Base-by-base conservation (phyloP, 2,888 invertebrate genomes). In the Trachelus iudaicus region DNA sequence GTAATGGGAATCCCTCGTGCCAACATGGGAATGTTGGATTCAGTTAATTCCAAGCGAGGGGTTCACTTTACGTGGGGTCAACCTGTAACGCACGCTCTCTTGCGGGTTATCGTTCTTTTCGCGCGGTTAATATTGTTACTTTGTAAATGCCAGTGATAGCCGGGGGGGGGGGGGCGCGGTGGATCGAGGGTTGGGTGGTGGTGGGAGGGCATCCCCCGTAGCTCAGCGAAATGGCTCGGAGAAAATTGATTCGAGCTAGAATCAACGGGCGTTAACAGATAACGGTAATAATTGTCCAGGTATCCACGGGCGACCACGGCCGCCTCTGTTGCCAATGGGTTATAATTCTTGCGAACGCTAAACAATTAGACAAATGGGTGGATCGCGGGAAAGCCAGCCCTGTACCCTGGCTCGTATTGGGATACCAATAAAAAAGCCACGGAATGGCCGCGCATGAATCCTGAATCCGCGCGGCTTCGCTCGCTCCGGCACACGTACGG, bases 211-310 rank as follows among this genome's bases (percentile, higher is more conserved):
- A 6, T 56, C 9, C 1, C 56, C 9, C 15, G 56, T 23, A 9
- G 56, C 23, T 56, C 23, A 1, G 56, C 56, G 23, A 56, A 56
- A 56, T 56, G 23, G 23, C 23, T 56, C 56, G 23, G 56, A 9
- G 83, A 78, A 76, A 82, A 82, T 82, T 78, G 80, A 77, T 81
- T 77, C 79, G 80, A 81, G 80, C 81, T 80, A 81, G 81, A 81
- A 79, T 81, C 82, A 80, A 74, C 81, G 76, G 77, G 82, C 83
- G 85, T 83, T 81, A 85, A 85, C 79, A 78, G 83, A 83, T 84
- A 85, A 80, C 80, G 69, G 80, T 80, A 79, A 83, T 83, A 83
- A 84, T 84, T 80, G 77, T 77, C 69, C 15, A 78, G 75, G 75
- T 77, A 78, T 73, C 31, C 31, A 69, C 31, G 31, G 34, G 34